Conservation (phyloP, 2,113 vertebrate species). For the Anoplopoma fimbria region DNA sequence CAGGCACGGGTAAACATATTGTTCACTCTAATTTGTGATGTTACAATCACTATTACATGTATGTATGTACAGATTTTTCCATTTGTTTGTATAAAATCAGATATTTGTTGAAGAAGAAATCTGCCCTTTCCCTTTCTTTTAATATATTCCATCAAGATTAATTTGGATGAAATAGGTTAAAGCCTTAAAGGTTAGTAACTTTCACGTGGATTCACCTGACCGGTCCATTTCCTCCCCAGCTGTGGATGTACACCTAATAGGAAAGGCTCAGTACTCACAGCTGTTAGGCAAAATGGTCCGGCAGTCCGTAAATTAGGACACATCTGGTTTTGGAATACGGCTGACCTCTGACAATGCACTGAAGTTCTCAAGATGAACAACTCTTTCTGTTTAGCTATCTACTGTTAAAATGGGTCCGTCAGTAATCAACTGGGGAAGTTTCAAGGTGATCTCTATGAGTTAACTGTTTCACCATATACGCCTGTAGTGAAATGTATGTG, state of each 20-base stretch:
- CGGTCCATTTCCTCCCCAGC: conserved; percentile 62
- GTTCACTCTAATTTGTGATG: neutral
- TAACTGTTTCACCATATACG: neutral
- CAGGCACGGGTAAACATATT: neutral
- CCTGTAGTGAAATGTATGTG: neutral
- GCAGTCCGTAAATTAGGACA: conserved; percentile 48
- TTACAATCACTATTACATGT: too few species aligned
- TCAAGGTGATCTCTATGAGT: neutral
- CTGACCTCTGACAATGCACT: conserved; percentile 13
- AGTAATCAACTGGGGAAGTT: neutral
- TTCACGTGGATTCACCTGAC: conserved; percentile 71
- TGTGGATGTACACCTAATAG: conserved; percentile 39
- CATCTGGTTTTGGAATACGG: conserved; percentile 50
- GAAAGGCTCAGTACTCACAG: conserved; percentile 43
- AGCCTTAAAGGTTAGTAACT: conserved; percentile 39
- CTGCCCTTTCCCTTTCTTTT: conserved; percentile 6
- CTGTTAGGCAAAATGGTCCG: conserved; percentile 44
- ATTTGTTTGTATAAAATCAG: too few species aligned
- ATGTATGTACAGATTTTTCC: too few species aligned
- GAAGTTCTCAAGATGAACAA: conserved; percentile 6
- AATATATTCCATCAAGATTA: conserved; percentile 16
- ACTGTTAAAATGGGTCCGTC: neutral
- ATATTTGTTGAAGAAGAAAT: neutral
- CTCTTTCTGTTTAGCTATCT: neutral
- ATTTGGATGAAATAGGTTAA: conserved; percentile 27